Evolutionary conservation across 1,140 invertebrate species (phyloP).

Genomic region (Lucilia sericata): DNA sequence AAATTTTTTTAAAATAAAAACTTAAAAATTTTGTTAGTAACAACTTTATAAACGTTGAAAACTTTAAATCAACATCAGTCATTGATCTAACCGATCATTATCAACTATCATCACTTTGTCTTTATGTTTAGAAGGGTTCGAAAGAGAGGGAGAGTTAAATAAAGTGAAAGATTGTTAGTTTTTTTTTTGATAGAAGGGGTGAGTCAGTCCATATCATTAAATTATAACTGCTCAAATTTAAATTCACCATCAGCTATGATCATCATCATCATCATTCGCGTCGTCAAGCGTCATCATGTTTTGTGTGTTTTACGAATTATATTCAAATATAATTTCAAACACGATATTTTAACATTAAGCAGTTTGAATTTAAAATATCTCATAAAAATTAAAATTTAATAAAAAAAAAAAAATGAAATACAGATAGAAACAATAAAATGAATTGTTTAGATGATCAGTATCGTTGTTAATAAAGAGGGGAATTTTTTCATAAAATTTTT

Average conservation of each 20-base stretch:
- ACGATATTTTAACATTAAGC: slow-evolving; percentile 41
- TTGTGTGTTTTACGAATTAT: slow-evolving; percentile 9
- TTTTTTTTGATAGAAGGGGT: too few relatives aligned
- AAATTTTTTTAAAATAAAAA: too few relatives aligned
- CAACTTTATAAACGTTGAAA: not conserved
- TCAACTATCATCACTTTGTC: too few relatives aligned
- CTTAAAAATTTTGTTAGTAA: not conserved
- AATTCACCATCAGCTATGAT: not conserved
- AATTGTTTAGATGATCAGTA: not conserved
- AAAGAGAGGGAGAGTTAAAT: not conserved
- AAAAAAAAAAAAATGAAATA: not conserved
- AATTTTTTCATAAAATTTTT: too few relatives aligned
- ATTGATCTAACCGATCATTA: not conserved
- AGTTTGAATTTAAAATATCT: slow-evolving; percentile 28
- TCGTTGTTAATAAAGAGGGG: not conserved
- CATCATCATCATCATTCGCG: not conserved
- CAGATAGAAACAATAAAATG: not conserved
- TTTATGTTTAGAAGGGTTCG: not conserved
- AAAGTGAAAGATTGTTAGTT: not conserved
- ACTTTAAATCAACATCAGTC: not conserved
- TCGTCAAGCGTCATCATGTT: too few relatives aligned
- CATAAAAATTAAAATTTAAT: not conserved
- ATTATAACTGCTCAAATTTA: not conserved
- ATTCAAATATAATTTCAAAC: slow-evolving; percentile 10
- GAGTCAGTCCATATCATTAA: not conserved